These are phyloP conservation scores for Ferdinandea cuprea DNA, from an alignment of 2,888 invertebrate species.

Conservation along the genomic window DNA sequence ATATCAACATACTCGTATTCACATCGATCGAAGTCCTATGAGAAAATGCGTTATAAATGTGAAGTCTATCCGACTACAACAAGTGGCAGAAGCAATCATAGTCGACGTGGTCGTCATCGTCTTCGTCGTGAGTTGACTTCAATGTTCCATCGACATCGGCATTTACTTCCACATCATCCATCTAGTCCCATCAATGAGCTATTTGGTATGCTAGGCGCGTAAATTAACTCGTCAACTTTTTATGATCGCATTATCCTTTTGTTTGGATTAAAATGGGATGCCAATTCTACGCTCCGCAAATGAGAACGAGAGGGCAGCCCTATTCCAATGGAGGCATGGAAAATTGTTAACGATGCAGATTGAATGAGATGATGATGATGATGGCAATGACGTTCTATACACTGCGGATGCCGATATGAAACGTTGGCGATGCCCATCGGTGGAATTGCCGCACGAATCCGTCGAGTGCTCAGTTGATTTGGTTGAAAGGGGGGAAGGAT, in stretches of 20 bases:
- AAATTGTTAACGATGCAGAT: conserved; percentile 66
- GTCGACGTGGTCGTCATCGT: conserved; percentile 6
- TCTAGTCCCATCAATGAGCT: conserved; percentile 50
- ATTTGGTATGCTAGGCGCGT: conserved; percentile 77
- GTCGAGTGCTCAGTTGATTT: conserved; percentile 55
- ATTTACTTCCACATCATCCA: conserved; percentile 21
- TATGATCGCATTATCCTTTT: conserved; percentile 76
- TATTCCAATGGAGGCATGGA: conserved; percentile 33
- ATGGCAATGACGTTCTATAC: conserved; percentile 31
- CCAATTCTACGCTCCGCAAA: conserved; percentile 62
- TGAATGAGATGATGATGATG: conserved; percentile 46
- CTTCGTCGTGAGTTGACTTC: conserved; percentile 17
- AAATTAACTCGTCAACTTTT: conserved; percentile 78
- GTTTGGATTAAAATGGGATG: conserved; percentile 74
- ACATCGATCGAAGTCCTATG: conserved; percentile 53
- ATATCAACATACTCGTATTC: conserved; percentile 41
- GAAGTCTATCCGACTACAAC: conserved; percentile 47
- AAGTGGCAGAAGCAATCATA: conserved; percentile 47
- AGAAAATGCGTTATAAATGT: conserved; percentile 75
- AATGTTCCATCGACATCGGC: conserved; percentile 34
- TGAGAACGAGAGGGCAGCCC: conserved; percentile 14
- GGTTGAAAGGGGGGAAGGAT: conserved; percentile 65
- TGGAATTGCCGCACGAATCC: conserved; percentile 54
- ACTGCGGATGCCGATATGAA: conserved; percentile 1
- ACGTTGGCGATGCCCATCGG: conserved; percentile 33